phyloP scores from a whole-genome alignment of 2,888 invertebrate genomes.

The Strigamia crassipes region DNA sequence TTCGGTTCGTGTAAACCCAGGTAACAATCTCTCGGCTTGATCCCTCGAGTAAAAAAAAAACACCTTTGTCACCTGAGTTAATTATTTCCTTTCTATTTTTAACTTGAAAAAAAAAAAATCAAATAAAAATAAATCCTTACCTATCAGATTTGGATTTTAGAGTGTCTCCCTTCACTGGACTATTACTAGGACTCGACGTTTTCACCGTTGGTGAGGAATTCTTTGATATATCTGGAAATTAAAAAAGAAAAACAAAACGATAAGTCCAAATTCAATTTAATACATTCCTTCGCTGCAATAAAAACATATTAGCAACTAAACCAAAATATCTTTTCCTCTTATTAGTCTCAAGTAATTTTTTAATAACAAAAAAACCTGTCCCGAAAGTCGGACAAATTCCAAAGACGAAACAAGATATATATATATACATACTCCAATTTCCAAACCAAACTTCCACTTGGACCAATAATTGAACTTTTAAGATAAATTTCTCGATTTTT shows the following conservation, averaged over 20 bases:
- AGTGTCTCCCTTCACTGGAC: slow-evolving; percentile 49
- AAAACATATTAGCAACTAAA: neutral
- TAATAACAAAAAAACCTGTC: too few relatives aligned
- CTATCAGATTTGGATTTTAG: slow-evolving; percentile 49
- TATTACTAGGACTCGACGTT: slow-evolving; percentile 47
- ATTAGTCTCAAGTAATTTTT: neutral
- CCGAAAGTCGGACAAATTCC: too few relatives aligned
- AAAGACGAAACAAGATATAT: too few relatives aligned
- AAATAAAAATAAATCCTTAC: slow-evolving; percentile 45
- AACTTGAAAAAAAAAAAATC: too few relatives aligned
- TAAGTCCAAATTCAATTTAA: neutral
- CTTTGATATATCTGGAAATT: slow-evolving; percentile 49
- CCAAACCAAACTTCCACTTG: neutral
- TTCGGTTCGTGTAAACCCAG: slow-evolving; percentile 31
- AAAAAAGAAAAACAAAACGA: neutral
- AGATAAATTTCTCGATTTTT: too few relatives aligned
- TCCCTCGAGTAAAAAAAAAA: slow-evolving; percentile 8
- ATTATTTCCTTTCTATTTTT: neutral
- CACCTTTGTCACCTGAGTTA: slow-evolving; percentile 24
- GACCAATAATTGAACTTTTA: neutral
- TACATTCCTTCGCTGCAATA: neutral
- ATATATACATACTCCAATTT: neutral
- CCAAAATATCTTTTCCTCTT: neutral
- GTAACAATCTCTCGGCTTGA: slow-evolving; percentile 18
- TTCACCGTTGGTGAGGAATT: slow-evolving; percentile 50